Evolutionary conservation across 2,888 invertebrate genomes (phyloP), one percentile per base, ranked within the genome.

Genomic region (Hyalella azteca): DNA sequence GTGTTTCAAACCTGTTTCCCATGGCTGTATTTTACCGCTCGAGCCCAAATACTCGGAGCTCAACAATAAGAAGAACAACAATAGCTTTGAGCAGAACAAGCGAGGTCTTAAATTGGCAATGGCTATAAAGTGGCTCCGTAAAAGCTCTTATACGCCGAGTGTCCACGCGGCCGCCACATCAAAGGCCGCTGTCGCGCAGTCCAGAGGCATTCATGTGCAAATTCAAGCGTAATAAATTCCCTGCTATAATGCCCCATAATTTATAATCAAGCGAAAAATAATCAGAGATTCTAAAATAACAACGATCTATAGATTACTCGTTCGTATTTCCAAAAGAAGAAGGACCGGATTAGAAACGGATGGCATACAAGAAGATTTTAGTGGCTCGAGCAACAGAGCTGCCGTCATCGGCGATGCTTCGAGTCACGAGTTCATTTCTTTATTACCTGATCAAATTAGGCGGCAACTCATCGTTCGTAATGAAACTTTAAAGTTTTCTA

Each of bases 211-310:
- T 66, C 36, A 66, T 66, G 66, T 66, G 66, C 66, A 66, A 66
- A 66, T 66, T 36, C 66, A 3, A 13, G 36, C 36, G 66, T 15
- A 36, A 66, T 66, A 66, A 66, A 66, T 66, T 66, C 66, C 13
- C 36, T 29, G 26, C 36, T 36, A 66, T 66, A 66, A 66, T 66
- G 66, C 32, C 66, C 36, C 66, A 66, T 66, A 66, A 66, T 66
- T 66, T 66, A 66, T 66, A 66, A 66, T 66, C 66, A 66, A 36
- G 66, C 66, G 66, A 66, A 66, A 66, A 66, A 66, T 66, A 66
- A 66, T 66, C 32, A 66, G 66, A 66, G 32, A 66, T 66, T 66
- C 66, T 39, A 66, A 66, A 66, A 66, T 66, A 66, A 66, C 66
- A 66, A 29, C 66, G 66, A 66, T 66, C 66, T 66, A 66, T 66